phyloP scores from a whole-genome alignment of 1,140 invertebrate species.

The Drosophila varians region DNA sequence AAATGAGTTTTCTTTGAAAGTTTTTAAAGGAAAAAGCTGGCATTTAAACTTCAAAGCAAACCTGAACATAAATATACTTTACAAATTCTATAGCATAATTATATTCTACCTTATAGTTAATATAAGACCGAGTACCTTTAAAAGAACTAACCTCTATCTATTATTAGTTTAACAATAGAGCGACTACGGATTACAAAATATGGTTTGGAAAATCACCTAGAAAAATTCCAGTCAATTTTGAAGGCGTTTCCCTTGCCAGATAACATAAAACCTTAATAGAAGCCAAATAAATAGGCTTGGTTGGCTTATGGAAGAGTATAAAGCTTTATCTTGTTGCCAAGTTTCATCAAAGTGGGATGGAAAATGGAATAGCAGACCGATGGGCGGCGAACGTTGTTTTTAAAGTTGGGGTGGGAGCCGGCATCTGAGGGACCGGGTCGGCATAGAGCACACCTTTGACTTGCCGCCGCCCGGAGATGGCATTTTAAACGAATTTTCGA shows the following conservation, averaged over 20 bases:
- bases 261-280: background rate
- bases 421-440: background rate
- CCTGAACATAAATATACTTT: too few species aligned
- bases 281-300: background rate
- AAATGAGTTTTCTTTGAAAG: constrained; percentile 14
- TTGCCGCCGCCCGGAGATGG: constrained; percentile 42
- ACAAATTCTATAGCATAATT: too few species aligned
- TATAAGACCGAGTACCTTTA: too few species aligned
- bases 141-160: too few species aligned
- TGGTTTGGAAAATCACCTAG: too few species aligned
- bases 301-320: background rate
- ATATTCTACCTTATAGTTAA: too few species aligned
- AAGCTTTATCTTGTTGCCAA: background rate
- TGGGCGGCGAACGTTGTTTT: constrained; percentile 51
- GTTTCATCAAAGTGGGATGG: constrained; percentile 40
- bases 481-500: constrained; percentile 66
- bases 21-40: too few species aligned
- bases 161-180: too few species aligned
- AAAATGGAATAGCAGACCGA: constrained; percentile 55
- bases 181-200: too few species aligned
- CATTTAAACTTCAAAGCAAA: too few species aligned
- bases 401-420: background rate
- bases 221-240: background rate
- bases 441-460: constrained; percentile 42
- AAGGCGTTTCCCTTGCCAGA: background rate